A percentile compares a stretch with the other conserved stretches of the same genome.
phyloP scores from a whole-genome alignment of 2,888 invertebrate species.

The Tetranychus truncatus region DNA sequence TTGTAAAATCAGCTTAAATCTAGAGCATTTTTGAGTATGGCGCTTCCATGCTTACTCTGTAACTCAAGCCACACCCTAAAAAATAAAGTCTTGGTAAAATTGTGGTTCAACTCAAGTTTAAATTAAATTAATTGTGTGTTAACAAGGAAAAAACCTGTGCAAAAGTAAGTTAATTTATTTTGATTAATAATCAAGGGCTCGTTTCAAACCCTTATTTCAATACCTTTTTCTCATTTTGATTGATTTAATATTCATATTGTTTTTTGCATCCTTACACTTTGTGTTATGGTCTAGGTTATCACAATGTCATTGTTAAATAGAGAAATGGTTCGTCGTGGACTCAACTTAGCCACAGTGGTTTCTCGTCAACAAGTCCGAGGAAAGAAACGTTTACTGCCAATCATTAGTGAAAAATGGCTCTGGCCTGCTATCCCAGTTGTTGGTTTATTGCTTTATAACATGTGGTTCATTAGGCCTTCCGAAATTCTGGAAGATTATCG shows the following conservation, averaged over 20 bases:
- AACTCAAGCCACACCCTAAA: too few relatives aligned
- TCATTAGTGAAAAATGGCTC: background rate
- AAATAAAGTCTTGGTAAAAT: too few relatives aligned
- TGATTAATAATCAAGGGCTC: too few relatives aligned
- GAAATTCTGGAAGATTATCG: background rate
- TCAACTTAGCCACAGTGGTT: background rate
- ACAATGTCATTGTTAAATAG: background rate
- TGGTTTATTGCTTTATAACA: background rate
- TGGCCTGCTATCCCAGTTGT: background rate
- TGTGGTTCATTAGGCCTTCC: background rate
- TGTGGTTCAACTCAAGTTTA: too few relatives aligned
- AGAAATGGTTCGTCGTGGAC: background rate
- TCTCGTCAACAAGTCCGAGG: background rate
- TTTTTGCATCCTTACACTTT: background rate
- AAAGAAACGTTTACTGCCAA: background rate
- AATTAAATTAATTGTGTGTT: too few relatives aligned
- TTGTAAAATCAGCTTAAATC: too few relatives aligned
- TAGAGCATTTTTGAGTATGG: too few relatives aligned
- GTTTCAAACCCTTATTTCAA: too few relatives aligned
- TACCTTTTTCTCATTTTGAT: background rate
- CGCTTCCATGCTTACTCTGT: too few relatives aligned
- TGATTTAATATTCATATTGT: background rate
- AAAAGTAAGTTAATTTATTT: too few relatives aligned
- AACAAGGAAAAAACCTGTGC: too few relatives aligned
- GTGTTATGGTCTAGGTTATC: background rate